phyloP scores from a whole-genome alignment of 2,888 invertebrate genomes.

The Copidosoma aretas region DNA sequence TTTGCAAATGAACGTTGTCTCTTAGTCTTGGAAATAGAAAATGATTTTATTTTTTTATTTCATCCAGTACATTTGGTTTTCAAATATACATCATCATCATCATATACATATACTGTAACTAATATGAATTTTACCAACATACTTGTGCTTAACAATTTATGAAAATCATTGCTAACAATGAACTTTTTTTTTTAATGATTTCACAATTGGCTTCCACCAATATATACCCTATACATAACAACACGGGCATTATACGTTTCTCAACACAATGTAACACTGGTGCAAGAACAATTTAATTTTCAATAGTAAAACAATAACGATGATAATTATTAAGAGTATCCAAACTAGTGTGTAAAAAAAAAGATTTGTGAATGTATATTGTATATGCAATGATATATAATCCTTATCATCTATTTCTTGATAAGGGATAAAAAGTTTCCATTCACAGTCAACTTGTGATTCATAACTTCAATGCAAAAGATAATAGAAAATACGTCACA shows the following conservation, averaged over 20 bases:
- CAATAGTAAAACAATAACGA: not conserved
- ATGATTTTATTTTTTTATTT: too few relatives aligned
- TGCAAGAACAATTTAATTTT: constrained; percentile 13
- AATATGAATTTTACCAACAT: too few relatives aligned
- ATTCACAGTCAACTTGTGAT: constrained; percentile 1
- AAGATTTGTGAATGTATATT: constrained; percentile 9
- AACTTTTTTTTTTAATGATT: too few relatives aligned
- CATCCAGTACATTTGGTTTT: too few relatives aligned
- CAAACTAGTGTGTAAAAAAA: not conserved
- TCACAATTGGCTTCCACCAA: too few relatives aligned
- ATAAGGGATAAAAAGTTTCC: constrained; percentile 12
- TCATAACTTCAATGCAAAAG: constrained; percentile 14
- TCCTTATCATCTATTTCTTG: constrained; percentile 28
- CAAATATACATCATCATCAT: too few relatives aligned
- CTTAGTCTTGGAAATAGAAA: too few relatives aligned
- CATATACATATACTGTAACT: too few relatives aligned
- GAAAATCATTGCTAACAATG: too few relatives aligned
- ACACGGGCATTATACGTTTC: not conserved
- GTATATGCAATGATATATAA: not conserved
- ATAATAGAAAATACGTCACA: not conserved
- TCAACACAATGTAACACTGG: not conserved
- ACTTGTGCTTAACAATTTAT: too few relatives aligned
- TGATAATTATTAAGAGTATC: not conserved
- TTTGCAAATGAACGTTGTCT: too few relatives aligned
- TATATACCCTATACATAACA: too few relatives aligned